Percentiles rank a stretch among this genome's conserved stretches.
Evolutionary conservation across 2,113 vertebrate species (phyloP).

Genomic region (Dissostichus mawsoni): DNA sequence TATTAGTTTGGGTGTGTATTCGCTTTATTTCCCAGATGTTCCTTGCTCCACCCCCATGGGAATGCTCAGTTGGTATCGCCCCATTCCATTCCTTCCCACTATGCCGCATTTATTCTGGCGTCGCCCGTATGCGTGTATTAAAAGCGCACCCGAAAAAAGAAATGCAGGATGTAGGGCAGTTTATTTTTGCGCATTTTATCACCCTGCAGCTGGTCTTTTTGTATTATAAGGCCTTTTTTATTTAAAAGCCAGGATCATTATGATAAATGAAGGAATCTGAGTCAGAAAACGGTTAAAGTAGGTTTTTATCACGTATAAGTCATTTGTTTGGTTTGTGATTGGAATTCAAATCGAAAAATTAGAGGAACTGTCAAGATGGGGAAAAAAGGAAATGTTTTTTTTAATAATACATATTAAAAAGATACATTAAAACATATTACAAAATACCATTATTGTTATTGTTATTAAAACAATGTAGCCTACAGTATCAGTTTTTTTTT

Average conservation of each 20-base stretch:
- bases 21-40: not conserved
- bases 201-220: constrained; percentile 15
- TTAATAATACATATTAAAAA: too few relatives aligned
- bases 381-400: too few relatives aligned
- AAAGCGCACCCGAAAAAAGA: constrained; percentile 31
- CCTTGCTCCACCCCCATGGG: not conserved
- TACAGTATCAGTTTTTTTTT: too few relatives aligned
- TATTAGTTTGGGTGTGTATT: not conserved
- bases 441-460: too few relatives aligned
- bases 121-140: constrained; percentile 31
- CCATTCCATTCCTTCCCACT: constrained; percentile 78
- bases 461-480: too few relatives aligned
- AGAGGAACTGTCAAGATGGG: too few relatives aligned
- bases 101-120: constrained; percentile 50
- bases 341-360: too few relatives aligned
- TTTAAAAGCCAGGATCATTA: not conserved
- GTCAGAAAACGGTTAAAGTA: too few relatives aligned
- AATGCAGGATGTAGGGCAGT: constrained; percentile 33
- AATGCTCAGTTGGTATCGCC: constrained; percentile 77
- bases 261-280: not conserved
- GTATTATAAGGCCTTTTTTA: constrained; percentile 12
- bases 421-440: too few relatives aligned
- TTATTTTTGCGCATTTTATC: constrained; percentile 51
- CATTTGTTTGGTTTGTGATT: too few relatives aligned
- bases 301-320: too few relatives aligned